These are phyloP conservation scores for Geopemphigus sp. DNA, from an alignment of 1,140 invertebrate genomes.

Conservation along the genomic window DNA sequence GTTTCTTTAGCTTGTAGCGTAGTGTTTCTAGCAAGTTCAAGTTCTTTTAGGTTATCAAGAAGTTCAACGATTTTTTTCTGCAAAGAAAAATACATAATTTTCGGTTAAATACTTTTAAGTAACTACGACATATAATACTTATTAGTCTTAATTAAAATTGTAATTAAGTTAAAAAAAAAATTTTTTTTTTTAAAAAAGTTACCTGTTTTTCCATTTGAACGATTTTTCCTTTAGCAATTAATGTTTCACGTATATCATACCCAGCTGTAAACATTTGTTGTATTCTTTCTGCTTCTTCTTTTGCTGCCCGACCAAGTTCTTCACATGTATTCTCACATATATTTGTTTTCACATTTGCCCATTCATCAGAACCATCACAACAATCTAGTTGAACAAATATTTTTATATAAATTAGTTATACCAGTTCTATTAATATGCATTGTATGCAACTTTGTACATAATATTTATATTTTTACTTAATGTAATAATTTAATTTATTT, in stretches of 20 bases:
- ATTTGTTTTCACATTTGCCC: slow-evolving; percentile 56
- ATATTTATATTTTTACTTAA: too few relatives aligned
- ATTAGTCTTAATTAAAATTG: too few relatives aligned
- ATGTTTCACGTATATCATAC: slow-evolving; percentile 70
- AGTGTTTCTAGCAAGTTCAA: slow-evolving; percentile 69
- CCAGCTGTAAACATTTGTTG: slow-evolving; percentile 76
- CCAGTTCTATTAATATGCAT: too few relatives aligned
- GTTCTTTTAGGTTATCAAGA: slow-evolving; percentile 69
- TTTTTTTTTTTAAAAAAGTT: slow-evolving; percentile 10
- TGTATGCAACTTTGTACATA: too few relatives aligned
- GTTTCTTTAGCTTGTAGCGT: slow-evolving; percentile 70
- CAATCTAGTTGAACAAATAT: slow-evolving; percentile 67
- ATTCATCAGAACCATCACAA: slow-evolving; percentile 96
- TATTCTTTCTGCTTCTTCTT: slow-evolving; percentile 69
- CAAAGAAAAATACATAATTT: neutral
- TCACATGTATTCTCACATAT: slow-evolving; percentile 77
- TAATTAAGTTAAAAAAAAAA: too few relatives aligned
- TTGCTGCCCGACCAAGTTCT: slow-evolving; percentile 76
- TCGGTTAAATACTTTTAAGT: too few relatives aligned
- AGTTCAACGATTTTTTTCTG: slow-evolving; percentile 66
- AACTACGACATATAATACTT: too few relatives aligned
- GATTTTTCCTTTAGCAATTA: slow-evolving; percentile 74
- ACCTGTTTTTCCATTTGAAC: slow-evolving; percentile 70
- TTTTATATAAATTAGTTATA: neutral
- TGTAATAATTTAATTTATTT: too few relatives aligned